Evolutionary conservation across 2,113 vertebrate genomes (phyloP).

Genomic region (Camelus bactrianus): DNA sequence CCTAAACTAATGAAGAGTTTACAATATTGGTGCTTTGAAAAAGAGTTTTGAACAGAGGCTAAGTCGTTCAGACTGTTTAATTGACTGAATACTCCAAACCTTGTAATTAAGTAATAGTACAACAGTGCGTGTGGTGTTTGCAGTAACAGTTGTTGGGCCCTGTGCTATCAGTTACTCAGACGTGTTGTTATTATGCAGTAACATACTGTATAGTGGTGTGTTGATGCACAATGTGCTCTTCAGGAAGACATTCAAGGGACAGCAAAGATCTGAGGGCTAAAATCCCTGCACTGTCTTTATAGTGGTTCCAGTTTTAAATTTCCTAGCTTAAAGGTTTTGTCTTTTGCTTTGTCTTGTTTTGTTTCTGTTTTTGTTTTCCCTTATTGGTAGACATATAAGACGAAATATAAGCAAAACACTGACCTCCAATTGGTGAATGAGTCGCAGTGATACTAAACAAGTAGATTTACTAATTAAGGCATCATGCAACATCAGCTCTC

Average conservation of each 20-base stretch:
- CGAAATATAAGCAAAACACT: not conserved
- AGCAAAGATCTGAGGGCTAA: not conserved
- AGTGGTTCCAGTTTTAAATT: not conserved
- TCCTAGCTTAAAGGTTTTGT: not conserved
- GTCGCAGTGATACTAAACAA: not conserved
- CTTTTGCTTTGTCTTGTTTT: not conserved
- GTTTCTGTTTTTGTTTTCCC: slow-evolving; percentile 25
- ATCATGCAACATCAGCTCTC: not conserved
- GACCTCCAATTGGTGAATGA: not conserved
- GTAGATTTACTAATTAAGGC: not conserved
- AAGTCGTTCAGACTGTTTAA: slow-evolving; percentile 9
- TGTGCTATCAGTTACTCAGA: not conserved
- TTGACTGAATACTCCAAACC: slow-evolving; percentile 8
- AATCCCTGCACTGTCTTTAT: not conserved
- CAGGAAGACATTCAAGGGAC: not conserved
- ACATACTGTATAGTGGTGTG: not conserved
- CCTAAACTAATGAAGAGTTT: not conserved
- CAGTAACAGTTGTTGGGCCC: not conserved
- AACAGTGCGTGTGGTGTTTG: not conserved
- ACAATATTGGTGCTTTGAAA: not conserved
- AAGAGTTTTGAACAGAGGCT: not conserved
- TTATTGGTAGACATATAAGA: not conserved
- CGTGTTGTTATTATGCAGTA: not conserved
- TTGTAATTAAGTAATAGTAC: slow-evolving; percentile 27
- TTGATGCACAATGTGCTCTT: not conserved